A percentile compares a stretch with the other conserved stretches of the same genome.
These are phyloP conservation scores for Chrysolina oricalcia DNA, from an alignment of 2,888 invertebrate species.

Conservation along the genomic window DNA sequence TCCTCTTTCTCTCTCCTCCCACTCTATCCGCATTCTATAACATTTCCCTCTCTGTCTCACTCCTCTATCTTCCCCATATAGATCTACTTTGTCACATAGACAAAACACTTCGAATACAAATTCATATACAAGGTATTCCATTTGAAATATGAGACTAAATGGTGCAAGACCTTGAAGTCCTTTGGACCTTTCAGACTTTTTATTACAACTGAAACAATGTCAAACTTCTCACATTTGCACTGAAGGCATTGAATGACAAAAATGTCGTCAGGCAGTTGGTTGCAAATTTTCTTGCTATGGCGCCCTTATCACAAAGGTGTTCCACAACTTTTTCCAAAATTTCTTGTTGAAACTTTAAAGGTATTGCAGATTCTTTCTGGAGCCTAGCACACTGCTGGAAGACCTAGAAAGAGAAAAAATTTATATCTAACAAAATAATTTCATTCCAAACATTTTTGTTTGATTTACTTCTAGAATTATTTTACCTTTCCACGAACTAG, in stretches of 20 bases:
- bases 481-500: constrained; percentile 87
- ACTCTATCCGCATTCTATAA: too few species aligned
- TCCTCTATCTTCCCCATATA: too few species aligned
- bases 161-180: too few species aligned
- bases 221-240: constrained; percentile 77
- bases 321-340: constrained; percentile 81
- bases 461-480: not conserved
- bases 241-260: constrained; percentile 89
- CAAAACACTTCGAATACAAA: too few species aligned
- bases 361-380: constrained; percentile 86
- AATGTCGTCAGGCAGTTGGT: constrained; percentile 85
- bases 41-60: too few species aligned
- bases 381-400: constrained; percentile 88
- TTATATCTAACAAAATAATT: too few species aligned
- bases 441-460: too few species aligned
- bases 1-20: too few species aligned
- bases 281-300: constrained; percentile 89
- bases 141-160: too few species aligned
- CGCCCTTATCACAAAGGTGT: constrained; percentile 87
- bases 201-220: not conserved
- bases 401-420: constrained; percentile 21
- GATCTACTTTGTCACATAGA: too few species aligned
- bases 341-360: constrained; percentile 79
- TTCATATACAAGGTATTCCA: too few species aligned
- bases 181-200: not conserved